Evolutionary conservation across 2,113 vertebrate genomes (phyloP).

Genomic region (Phylloscopus trochilus): DNA sequence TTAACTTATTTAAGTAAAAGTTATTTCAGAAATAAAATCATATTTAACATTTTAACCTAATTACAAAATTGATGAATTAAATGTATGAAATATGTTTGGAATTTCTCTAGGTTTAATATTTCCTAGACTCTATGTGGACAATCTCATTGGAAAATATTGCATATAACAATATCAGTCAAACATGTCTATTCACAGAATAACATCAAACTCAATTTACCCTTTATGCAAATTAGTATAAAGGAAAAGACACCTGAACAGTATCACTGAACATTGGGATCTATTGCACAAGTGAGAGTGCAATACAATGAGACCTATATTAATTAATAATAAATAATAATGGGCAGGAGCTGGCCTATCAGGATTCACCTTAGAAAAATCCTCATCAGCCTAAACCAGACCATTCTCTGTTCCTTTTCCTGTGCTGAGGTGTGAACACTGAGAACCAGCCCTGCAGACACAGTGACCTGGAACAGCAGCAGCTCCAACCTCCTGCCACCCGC

Average conservation of each 20-base stretch:
- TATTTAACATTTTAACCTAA: neutral
- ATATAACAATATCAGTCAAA: neutral
- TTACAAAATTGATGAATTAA: neutral
- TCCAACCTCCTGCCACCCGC: neutral
- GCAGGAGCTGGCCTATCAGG: neutral
- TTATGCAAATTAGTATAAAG: neutral
- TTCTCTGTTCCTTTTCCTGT: rapidly evolving
- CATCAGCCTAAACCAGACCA: neutral
- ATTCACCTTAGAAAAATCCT: neutral
- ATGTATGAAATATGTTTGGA: neutral
- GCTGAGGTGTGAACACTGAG: rapidly evolving
- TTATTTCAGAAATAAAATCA: neutral
- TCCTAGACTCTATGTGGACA: neutral
- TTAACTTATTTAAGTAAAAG: neutral
- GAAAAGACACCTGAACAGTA: neutral
- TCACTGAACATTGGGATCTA: neutral
- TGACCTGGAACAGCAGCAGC: neutral
- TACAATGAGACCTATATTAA: neutral
- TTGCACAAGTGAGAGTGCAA: neutral
- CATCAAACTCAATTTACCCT: neutral
- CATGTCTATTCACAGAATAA: neutral
- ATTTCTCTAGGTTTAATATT: neutral
- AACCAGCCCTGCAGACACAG: neutral
- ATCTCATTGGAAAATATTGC: neutral
- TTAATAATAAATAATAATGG: neutral